phyloP scores from a whole-genome alignment of 2,888 invertebrate genomes.

The Melanotus villosus region DNA sequence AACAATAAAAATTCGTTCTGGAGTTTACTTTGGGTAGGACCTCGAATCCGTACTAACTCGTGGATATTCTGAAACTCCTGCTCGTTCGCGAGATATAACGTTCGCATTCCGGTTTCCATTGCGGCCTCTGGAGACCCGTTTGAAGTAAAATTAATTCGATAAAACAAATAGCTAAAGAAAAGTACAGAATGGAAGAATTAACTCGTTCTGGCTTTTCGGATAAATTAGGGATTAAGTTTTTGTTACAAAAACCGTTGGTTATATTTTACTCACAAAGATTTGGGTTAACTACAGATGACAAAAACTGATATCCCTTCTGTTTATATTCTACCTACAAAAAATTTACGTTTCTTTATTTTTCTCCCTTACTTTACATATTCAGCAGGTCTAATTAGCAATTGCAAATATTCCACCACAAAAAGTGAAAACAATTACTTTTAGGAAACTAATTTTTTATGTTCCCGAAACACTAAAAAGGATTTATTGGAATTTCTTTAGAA shows the following conservation, averaged over 20 bases:
- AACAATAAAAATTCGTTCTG: constrained; percentile 28
- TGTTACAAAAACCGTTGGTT: not conserved
- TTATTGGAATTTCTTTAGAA: no score
- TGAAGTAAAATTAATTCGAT: constrained; percentile 25
- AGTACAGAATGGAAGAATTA: constrained; percentile 4
- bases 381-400: no score
- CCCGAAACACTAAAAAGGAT: no score
- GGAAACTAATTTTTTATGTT: no score
- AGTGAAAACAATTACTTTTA: no score
- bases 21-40: constrained; percentile 17
- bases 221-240: not conserved
- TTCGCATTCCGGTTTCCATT: constrained; percentile 1
- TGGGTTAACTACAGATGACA: no score
- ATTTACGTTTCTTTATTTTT: no score
- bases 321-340: no score
- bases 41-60: not conserved
- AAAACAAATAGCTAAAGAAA: constrained; percentile 18
- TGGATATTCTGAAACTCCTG: not conserved
- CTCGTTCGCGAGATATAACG: constrained; percentile 3
- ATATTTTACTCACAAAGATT: not conserved
- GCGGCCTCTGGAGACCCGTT: constrained; percentile 7
- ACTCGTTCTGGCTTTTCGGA: not conserved
- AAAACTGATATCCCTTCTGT: no score
- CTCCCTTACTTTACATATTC: no score
- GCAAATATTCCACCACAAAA: no score